phyloP scores from a whole-genome alignment of 2,113 vertebrate species.

The rat (Rattus norvegicus) region DNA sequence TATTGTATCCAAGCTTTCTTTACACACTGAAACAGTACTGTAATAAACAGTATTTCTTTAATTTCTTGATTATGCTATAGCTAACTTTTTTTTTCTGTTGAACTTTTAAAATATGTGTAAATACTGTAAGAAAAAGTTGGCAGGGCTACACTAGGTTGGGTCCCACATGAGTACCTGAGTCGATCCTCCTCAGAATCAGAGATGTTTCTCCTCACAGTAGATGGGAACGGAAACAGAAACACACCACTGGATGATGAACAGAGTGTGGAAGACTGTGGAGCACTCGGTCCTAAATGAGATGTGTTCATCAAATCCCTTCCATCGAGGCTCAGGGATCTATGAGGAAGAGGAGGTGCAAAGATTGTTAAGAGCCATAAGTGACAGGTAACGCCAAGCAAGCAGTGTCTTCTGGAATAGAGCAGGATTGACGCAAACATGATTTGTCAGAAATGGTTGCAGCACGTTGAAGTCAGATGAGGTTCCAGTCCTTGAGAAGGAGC shows the following conservation, averaged over 20 bases:
- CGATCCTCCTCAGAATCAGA: neutral
- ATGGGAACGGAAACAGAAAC: neutral
- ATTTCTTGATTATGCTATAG: neutral
- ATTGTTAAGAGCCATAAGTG: neutral
- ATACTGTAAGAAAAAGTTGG: neutral
- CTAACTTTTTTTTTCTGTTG: neutral
- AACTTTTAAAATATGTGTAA: neutral
- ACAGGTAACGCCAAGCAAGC: neutral
- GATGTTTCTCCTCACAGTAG: neutral
- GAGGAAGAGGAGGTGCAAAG: neutral
- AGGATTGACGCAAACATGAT: neutral
- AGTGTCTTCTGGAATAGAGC: no score
- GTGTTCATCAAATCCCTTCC: neutral
- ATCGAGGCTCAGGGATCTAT: neutral
- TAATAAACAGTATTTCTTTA: neutral
- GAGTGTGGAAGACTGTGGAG: no score
- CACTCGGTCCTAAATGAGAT: neutral
- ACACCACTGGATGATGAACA: neutral
- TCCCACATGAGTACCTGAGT: neutral
- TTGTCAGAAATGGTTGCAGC: neutral
- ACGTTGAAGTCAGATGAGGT: neutral
- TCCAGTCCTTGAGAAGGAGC: neutral
- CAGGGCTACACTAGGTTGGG: neutral
- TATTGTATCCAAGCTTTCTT: neutral
- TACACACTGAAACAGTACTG: neutral